Base-by-base conservation (phyloP, 1,140 invertebrate species). In the Palaemon carinicauda region DNA sequence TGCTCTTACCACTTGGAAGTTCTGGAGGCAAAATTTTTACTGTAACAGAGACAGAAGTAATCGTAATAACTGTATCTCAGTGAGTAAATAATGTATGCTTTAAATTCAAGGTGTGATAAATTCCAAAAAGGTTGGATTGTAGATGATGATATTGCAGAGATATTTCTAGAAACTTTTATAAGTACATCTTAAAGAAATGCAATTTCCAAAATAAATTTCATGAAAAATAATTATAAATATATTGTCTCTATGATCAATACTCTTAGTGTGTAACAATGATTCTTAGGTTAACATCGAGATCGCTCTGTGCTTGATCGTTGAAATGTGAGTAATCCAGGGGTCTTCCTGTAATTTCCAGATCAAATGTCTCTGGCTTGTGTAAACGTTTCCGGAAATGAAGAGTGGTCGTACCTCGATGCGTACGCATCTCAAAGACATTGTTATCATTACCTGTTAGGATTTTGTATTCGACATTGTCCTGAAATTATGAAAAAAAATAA, bases 361-460 rank as follows among this genome's bases (percentile, higher is more conserved):
- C 90, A 90, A 94, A 95, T 4, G 92, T 91, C 3, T 91, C 92
- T 1, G 94, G 92, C 77, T 91, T 90, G 89, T 93, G 93, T 2
- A 95, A 90, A 74, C 94, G 92, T 81, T 92, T 92, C 41, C 91
- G 92, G 91, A 95, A 95, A 89, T 95, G 94, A 4, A 95, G 90
- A 2, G 93, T 92, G 92, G 93, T 94, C 2, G 95, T 91, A 19
- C 94, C 94, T 82, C 94, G 92, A 74, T 93, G 93, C 80, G 93
- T 92, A n/a, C 93, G 91, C 88, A 96, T 92, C 87, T 95, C 93
- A 90, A 96, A 95, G 31, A 93, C 91, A n/a, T 93, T 92, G 1
- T 92, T 91, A 79, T 95, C 93, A 90, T 95, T 95, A 56, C 95
- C 95, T 73, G 92, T 92, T 0, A 92, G 91, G 53, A 96, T 95